A percentile compares a stretch with the other conserved stretches of the same genome.
Conservation (phyloP, 2,797 vertebrate species). For the Spinibarbus caldwelli region DNA sequence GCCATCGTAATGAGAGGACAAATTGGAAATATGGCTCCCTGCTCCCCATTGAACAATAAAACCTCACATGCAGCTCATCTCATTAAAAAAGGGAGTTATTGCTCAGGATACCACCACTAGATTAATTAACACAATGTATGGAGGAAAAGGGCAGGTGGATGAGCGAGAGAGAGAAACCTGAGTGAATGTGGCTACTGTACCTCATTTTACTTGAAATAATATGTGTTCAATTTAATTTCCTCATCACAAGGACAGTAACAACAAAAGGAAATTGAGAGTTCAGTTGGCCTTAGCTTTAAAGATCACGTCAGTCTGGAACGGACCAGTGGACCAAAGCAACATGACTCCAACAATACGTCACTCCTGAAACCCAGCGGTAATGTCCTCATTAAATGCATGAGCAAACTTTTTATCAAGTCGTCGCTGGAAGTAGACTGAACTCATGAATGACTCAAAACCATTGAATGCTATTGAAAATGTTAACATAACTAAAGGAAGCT, state of each 20-base stretch:
- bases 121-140: conserved; percentile 46
- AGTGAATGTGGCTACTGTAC: conserved; percentile 7
- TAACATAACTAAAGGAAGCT: not conserved
- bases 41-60: conserved; percentile 70
- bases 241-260: conserved; percentile 9
- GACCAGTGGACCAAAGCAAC: not conserved
- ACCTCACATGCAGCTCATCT: conserved; percentile 66
- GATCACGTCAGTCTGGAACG: not conserved
- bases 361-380: not conserved
- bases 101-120: conserved; percentile 57
- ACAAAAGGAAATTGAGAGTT: conserved; percentile 37
- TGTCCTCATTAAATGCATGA: conserved; percentile 43
- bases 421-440: conserved; percentile 3
- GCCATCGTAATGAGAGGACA: conserved; percentile 71
- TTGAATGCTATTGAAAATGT: not conserved
- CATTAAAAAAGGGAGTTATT: conserved; percentile 70
- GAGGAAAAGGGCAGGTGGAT: conserved; percentile 33
- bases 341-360: not conserved
- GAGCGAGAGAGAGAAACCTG: conserved; percentile 28
- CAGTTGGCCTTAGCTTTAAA: conserved; percentile 16
- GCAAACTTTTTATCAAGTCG: conserved; percentile 11
- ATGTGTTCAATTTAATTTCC: conserved; percentile 42
- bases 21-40: conserved; percentile 67
- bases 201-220: conserved; percentile 42
- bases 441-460: not conserved